Evolutionary conservation across 2,797 vertebrate species (phyloP), one percentile per base, ranked within the genome.

Genomic region (Anguilla marmorata): DNA sequence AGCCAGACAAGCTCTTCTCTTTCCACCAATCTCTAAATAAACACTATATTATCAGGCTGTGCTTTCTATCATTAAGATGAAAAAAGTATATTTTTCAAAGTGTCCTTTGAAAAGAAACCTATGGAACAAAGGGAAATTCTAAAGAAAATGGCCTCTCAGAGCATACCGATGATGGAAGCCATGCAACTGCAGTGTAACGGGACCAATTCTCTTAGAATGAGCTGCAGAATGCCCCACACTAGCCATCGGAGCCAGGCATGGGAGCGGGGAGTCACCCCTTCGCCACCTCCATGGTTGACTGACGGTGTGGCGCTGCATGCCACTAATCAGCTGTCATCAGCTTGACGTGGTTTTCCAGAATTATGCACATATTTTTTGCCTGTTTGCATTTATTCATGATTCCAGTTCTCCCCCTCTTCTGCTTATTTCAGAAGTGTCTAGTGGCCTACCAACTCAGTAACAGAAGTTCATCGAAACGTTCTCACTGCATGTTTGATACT

Each of bases 381-480:
- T 30, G 24, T 30, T 72, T 72, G 66, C 66, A 72, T 72, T 72
- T 72, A 72, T 72, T 72, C 66, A 72, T 72, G 66, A 72, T 27
- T 72, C 27, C 30, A n/a, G 19, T 12, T 30, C 24, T 30, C 27
- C 69, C 69, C 27, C 2, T 1, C 69, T 30, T 9, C 69, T 72
- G 69, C 9, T 27, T 30, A 72, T 33, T 72, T 2, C 69, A 27
- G 27, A 27, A 19, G 33, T 5, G 11, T 79, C 14, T 41, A 2
- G 1, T 37, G 30, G 74, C 74, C 74, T 33, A 79, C 33, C 2
- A 11, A 79, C 11, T 72, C 69, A 4, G 6, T 30, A 12, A 72
- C n/a, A 72, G 63, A 7, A 69, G 63, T 69, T 69, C 21, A 7
- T 72, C n/a, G 27, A 8, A 72, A 7, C 1, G 69, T 30, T 72